Evolutionary conservation across 2,113 vertebrate genomes (phyloP), one percentile per base, ranked within the genome.

Genomic region (Microtus oregoni): DNA sequence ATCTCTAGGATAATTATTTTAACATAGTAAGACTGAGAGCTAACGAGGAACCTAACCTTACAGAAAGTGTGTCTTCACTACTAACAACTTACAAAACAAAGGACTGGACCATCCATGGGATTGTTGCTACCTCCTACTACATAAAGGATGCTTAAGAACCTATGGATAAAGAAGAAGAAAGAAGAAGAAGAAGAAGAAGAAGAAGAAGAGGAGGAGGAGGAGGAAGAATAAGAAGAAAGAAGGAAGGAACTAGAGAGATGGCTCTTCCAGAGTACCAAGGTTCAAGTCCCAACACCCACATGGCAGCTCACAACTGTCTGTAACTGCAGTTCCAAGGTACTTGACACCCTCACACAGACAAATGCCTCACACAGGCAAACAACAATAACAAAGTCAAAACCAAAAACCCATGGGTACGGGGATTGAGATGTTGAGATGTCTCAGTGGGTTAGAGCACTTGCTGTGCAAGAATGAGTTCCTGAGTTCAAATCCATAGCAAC

Each of bases 1-100:
- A 93, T 77, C n/a, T 85, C 65, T 72, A 50, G 72, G 92, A n/a
- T 81, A 19, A 86, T 67, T 89, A n/a, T n/a, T n/a, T n/a, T n/a
- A n/a, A n/a, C n/a, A n/a, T n/a, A n/a, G n/a, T 58, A 58, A 32
- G 72, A 86, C 9, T 68, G 52, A 79, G 41, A 90, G 52, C 35
- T 70, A 82, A 83, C 73, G n/a, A 94, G 28, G 52, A 87, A 9
- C 50, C 75, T 90, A 92, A 63, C 58, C 17, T 32, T 90, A 63
- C 11, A 78, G 50, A 7, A 85, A 73, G 35, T 90, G 72, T 50
- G 82, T 78, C 75, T 20, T n/a, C 41, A 72, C n/a, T 79, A 86
- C 13, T 52, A 52, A 78, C 20, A 92, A 90, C 32, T 87, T 61
- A 89, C 0, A 88, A 44, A 86, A 89, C 73, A 77, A 41, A 89